Evolutionary conservation across 2,113 vertebrate species (phyloP), one percentile per base, ranked within the genome.

Genomic region (Caloenas nicobarica): DNA sequence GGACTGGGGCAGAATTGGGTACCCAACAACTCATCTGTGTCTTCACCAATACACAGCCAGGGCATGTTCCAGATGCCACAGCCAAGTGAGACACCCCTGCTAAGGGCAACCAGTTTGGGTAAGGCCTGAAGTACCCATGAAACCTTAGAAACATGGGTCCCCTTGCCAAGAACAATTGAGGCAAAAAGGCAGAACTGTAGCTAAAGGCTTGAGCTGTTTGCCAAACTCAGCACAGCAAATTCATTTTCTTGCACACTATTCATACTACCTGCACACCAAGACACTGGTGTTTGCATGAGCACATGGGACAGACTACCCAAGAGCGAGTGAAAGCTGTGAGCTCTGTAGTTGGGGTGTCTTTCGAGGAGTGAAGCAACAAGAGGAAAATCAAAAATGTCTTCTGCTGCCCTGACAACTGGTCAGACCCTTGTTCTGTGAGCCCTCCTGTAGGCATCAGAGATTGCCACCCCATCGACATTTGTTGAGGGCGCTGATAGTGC

Each of bases 271-370:
- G 51, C n/a, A 44, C 17, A 34, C 56, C 34, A 46, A 48, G 31
- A 54, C 28, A 17, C 5, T 3, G 46, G 23, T 16, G 33, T 22
- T 23, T 3, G 1, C 11, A 0, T 0, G 28, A 68, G 31, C 9
- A 25, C 4, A 4, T 3, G 9, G 33, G 18, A 64, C 15, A 29
- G 53, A 31, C 19, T 51, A 11, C 28, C 54, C 5, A 3, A 81
- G 50, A 78, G 4, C 0, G 7, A 57, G 51, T 0, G 6, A 79
- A 17, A 78, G 11, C 26, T 3, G 4, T 0, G 1, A 73, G 51
- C 65, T 74, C 65, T 86, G 46, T 3, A 68, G 26, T 18, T 68
- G 51, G 34, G 28, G 24, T 50, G 18, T 42, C 44, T 86, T 74
- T 33, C 5, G 1, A 23, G 29, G 12, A 77, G 22, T 6, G 28